phyloP scores from a whole-genome alignment of 2,797 vertebrate genomes.

The Siniperca undulata region DNA sequence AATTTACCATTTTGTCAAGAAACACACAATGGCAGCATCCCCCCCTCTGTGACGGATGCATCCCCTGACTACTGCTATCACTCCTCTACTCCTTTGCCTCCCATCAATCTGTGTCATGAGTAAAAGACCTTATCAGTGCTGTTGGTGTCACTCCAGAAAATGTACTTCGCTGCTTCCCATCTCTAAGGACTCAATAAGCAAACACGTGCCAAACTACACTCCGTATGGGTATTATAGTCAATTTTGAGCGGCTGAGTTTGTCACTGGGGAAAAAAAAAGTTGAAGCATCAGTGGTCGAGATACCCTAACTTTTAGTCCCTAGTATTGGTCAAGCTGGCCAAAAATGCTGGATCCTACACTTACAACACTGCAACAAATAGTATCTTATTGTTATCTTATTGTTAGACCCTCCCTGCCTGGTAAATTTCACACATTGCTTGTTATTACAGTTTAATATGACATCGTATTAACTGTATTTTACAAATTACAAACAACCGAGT shows the following conservation, averaged over 20 bases:
- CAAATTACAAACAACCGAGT: neutral
- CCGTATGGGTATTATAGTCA: neutral
- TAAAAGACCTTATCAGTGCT: conserved; percentile 74
- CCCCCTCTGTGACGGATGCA: conserved; percentile 40
- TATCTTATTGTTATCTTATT: neutral
- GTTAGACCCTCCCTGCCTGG: neutral
- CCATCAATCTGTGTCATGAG: conserved; percentile 76
- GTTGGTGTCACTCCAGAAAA: conserved; percentile 73
- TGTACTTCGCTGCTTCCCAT: conserved; percentile 56
- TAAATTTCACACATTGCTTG: neutral
- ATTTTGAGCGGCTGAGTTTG: neutral
- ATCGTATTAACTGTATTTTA: neutral
- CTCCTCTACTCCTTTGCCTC: conserved; percentile 58
- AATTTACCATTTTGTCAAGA: conserved; percentile 78
- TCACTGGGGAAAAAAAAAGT: neutral
- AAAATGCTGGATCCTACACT: neutral
- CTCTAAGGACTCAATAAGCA: conserved; percentile 54
- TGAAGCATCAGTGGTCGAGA: neutral
- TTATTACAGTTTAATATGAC: neutral
- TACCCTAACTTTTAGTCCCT: neutral
- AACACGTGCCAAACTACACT: conserved; percentile 27
- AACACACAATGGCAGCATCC: conserved; percentile 59
- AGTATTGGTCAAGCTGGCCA: neutral
- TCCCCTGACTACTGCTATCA: conserved; percentile 68
- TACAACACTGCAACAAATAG: conserved; percentile 3